Percentiles rank a stretch among this genome's conserved stretches.
Conservation (phyloP, 1,140 invertebrate species). For the Antheraea pernyi region DNA sequence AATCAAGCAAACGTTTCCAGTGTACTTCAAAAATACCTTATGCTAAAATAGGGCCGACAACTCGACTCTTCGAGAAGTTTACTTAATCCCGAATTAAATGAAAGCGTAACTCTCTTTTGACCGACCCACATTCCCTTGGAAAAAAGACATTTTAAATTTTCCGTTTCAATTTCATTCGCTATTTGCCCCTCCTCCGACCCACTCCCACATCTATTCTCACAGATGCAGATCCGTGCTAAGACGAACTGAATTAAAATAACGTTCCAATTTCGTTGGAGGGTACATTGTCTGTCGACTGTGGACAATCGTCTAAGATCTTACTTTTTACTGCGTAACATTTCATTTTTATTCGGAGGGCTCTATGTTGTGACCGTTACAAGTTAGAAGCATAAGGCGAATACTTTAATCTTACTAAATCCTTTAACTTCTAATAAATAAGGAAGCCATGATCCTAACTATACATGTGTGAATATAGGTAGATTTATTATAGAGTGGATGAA, state of each 20-base stretch:
- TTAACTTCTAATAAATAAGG: too few species aligned
- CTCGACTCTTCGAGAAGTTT: conserved; percentile 1
- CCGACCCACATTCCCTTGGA: neutral
- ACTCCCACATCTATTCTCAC: neutral
- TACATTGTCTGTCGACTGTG: conserved; percentile 6
- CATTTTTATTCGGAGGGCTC: conserved; percentile 48
- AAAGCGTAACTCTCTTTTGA: neutral
- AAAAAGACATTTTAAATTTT: conserved; percentile 8
- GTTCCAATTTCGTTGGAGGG: conserved; percentile 6
- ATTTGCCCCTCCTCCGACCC: neutral
- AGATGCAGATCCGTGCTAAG: conserved; percentile 1
- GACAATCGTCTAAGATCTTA: conserved; percentile 29
- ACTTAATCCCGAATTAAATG: conserved; percentile 11
- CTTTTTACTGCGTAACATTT: conserved; percentile 49
- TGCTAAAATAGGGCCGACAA: neutral
- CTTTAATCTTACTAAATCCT: neutral
- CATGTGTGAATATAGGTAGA: too few species aligned
- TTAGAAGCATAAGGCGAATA: neutral
- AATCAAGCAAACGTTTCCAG: neutral
- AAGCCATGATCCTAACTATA: too few species aligned
- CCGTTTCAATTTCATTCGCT: conserved; percentile 6
- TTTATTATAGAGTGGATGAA: too few species aligned
- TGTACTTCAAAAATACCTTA: neutral
- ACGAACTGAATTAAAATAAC: conserved; percentile 6
- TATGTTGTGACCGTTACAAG: neutral